Evolutionary conservation across 1,140 invertebrate genomes (phyloP).

Genomic region (Diuraphis noxia): DNA sequence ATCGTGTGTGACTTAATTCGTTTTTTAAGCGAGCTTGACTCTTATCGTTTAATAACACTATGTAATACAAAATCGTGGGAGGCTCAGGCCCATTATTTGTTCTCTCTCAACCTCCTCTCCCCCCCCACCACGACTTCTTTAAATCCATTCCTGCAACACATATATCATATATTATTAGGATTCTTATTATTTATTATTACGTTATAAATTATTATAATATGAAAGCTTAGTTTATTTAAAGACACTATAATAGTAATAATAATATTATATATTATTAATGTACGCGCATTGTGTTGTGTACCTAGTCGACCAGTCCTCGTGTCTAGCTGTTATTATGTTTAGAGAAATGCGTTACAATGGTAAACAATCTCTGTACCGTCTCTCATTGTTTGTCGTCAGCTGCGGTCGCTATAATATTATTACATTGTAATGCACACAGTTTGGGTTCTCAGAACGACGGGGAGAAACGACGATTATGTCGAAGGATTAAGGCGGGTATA

Average conservation of each 20-base stretch:
- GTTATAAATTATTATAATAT: not conserved
- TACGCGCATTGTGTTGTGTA: not conserved
- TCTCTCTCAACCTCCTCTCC: too few species aligned
- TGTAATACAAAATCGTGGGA: not conserved
- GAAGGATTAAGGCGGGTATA: not conserved
- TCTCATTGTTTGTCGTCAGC: not conserved
- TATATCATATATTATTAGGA: not conserved
- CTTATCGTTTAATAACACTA: not conserved
- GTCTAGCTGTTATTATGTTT: not conserved
- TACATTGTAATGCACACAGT: not conserved
- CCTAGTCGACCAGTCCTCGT: not conserved
- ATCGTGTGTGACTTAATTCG: not conserved
- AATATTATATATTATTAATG: not conserved
- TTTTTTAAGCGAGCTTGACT: not conserved
- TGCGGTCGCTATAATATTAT: not conserved
- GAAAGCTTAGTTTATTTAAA: not conserved
- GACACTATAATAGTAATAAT: not conserved
- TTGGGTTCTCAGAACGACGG: not conserved
- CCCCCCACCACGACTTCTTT: too few species aligned
- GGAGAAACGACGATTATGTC: not conserved
- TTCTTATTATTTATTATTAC: not conserved
- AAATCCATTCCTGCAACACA: not conserved
- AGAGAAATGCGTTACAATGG: not conserved
- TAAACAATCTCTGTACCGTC: not conserved
- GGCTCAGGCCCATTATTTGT: not conserved